Evolutionary conservation across 2,113 vertebrate species (phyloP).

Genomic region (Malurus elegans): DNA sequence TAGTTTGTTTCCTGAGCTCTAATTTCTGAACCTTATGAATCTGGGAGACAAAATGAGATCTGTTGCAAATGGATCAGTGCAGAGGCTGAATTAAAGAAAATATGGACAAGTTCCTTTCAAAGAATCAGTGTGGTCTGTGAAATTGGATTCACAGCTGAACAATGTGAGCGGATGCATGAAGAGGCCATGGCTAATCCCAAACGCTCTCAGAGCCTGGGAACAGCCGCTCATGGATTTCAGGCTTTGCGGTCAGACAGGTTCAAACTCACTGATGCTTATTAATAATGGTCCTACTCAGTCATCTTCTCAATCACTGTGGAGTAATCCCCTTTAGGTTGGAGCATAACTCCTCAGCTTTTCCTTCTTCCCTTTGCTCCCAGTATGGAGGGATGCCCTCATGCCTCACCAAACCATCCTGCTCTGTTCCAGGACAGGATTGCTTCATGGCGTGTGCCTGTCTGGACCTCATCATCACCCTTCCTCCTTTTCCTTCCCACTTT

Average conservation of each 20-base stretch:
- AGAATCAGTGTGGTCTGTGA: background rate
- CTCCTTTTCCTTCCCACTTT: background rate
- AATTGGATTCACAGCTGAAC: background rate
- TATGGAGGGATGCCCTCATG: background rate
- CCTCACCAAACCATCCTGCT: background rate
- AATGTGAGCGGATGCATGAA: background rate
- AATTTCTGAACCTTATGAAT: background rate
- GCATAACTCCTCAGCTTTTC: background rate
- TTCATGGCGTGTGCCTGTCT: background rate
- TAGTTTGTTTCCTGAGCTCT: background rate
- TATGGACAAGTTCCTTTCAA: background rate
- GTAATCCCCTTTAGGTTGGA: background rate
- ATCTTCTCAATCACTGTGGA: background rate
- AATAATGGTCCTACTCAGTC: background rate
- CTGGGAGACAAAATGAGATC: background rate
- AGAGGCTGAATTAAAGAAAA: background rate
- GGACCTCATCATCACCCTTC: background rate
- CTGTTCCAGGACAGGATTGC: background rate
- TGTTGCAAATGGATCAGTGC: background rate
- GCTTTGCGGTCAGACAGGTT: background rate
- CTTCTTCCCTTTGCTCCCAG: background rate
- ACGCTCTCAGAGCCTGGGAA: fast-evolving
- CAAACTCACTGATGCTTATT: background rate
- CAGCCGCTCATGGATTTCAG: background rate
- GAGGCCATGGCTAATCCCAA: background rate